Base-by-base conservation (phyloP, 2,888 invertebrate species). In the Cerceris rybyensis region DNA sequence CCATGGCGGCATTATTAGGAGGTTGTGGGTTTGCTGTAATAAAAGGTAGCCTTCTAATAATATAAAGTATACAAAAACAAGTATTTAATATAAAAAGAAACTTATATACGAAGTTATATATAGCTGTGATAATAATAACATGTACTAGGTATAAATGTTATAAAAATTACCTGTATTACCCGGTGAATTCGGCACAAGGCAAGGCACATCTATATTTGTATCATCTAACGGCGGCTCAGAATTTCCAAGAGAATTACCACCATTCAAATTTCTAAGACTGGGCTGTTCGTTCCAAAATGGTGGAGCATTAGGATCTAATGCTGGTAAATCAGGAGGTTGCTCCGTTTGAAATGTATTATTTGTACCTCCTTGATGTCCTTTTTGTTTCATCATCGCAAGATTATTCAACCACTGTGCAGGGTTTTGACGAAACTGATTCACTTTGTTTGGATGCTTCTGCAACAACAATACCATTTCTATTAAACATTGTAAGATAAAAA, bases 371-470 rank as follows among this genome's bases (percentile, higher is more conserved):
- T 93, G 93, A 93, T 93, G 93, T 42, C 95, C 94, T 83, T 96
- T 95, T 84, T 95, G 96, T 91, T 96, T 96, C 87, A 96, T 95
- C 94, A 96, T 96, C 59, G 96, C 95, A 64, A 96, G 93, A 90
- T 95, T 96, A 90, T 96, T 96, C 52, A 96, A 93, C 96, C 96
- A 96, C 89, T 96, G 96, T 39, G 96, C 95, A 64, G 96, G 96
- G 90, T 96, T 97, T 90, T 97, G 97, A 88, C 97, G 95, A 92
- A 97, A 96, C 90, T 97, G 98, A 70, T 96, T 96, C 92, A 96
- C 95, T 94, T 98, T 98, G 87, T 97, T 94, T 5, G 98, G 98
- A 93, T 98, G 96, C 94, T 98, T 98, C 95, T 97, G 94, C 75
- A 94, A 94, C 87, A 78, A 80, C 8, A 52, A 39, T n/a, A 57